Base-by-base conservation (phyloP, 2,113 vertebrate genomes). In the Dipodomys spectabilis region DNA sequence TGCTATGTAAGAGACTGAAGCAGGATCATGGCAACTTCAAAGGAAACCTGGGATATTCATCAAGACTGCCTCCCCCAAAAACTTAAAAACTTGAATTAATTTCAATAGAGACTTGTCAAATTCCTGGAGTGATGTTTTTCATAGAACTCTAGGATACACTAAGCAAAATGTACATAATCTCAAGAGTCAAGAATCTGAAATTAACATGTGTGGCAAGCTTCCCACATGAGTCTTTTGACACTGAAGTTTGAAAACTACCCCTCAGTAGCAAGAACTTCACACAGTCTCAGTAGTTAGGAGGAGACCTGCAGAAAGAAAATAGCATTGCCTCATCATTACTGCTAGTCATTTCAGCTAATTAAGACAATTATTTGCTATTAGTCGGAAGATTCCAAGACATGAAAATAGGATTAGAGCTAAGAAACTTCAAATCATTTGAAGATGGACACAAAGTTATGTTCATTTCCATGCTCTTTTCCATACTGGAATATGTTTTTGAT, bases 331-430 rank as follows among this genome's bases (percentile, higher is more conserved):
- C 93, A 71, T 86, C 68, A 23, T 86, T 88, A 32, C 35, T 87
- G 68, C 64, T 92, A 82, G 62, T 88, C n/a, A 67, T 88, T 91
- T 91, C 80, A 93, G 84, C 67, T 95, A 86, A 94, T 94, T 81
- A 87, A 80, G 69, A 91, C n/a, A 80, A 86, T 95, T 82, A 93
- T 90, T 89, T 92, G 69, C 65, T 62, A 86, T 93, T 87, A 95
- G 85, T 78, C 90, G 88, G 91, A 97, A 97, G 81, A 95, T 90
- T 82, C 73, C 60, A 92, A 85, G 81, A 87, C 87, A 85, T n/a
- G 30, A 53, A 32, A 94, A 95, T 84, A 79, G 72, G 32, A 92
- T 93, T 95, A 86, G 74, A 35, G 20, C 32, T 78, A 82, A 84
- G 32, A 35, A 96, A 95, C 62, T 81, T 80, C 2, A 92, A 90